These are phyloP conservation scores for Salarias fasciatus DNA, from an alignment of 2,797 vertebrate species.

Conservation along the genomic window DNA sequence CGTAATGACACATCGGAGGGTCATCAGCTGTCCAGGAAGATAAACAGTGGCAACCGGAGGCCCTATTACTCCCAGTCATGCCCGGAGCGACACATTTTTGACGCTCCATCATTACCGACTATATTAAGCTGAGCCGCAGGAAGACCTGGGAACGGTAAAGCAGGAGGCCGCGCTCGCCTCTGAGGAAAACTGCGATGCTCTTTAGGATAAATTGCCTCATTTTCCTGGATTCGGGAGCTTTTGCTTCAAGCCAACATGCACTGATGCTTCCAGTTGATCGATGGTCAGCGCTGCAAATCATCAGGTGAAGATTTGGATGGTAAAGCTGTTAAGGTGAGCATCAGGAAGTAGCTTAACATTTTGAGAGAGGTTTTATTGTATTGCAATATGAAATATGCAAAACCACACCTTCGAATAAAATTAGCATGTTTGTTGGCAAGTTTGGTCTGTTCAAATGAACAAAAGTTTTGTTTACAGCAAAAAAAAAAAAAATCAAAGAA, in stretches of 20 bases:
- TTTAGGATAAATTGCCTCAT: slow-evolving; percentile 22
- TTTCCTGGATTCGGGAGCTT: slow-evolving; percentile 17
- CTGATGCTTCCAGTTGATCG: background rate
- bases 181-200: slow-evolving; percentile 24
- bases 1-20: slow-evolving; percentile 74
- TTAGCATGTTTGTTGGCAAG: no score
- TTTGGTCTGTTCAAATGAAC: no score
- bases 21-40: slow-evolving; percentile 74
- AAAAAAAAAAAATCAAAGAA: no score
- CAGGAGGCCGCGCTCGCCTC: slow-evolving; percentile 18
- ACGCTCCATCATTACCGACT: slow-evolving; percentile 58
- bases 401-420: no score
- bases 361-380: no score
- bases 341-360: no score
- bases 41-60: slow-evolving; percentile 75
- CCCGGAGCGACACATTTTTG: slow-evolving; percentile 64
- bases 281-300: background rate
- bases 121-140: slow-evolving; percentile 32
- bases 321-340: background rate
- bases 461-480: no score
- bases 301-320: slow-evolving; percentile 9
- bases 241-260: background rate
- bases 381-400: no score
- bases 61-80: slow-evolving; percentile 72
- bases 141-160: background rate